Evolutionary conservation across 1,140 invertebrate species (phyloP), one percentile per base, ranked within the genome.

Genomic region (Spodoptera litura): DNA sequence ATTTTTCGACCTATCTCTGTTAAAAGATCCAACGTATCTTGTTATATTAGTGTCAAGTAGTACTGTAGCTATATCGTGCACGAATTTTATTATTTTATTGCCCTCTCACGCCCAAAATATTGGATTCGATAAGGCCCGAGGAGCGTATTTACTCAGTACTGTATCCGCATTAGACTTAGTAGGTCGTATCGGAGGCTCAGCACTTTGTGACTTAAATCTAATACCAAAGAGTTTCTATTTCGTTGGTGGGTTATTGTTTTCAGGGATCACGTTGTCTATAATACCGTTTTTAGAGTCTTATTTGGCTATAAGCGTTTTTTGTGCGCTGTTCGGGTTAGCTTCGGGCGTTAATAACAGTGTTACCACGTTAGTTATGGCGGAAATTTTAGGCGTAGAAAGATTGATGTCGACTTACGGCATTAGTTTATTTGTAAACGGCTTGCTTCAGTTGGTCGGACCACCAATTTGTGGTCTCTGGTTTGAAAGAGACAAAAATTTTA

Each of bases 261-360:
- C 97, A 0, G 97, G 97, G 0, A 88, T 98, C 56, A 96, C 96
- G 0, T 89, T 98, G 73, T 95, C 96, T 0, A 86, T 96, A 0
- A 87, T 98, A 38, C 97, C 97, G 1, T 95, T 97, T 75, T 95
- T 96, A 0, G 89, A 88, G 0, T 94, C 93, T 12, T 96, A 96
- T 88, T 77, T 89, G 0, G 88, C 92, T 25, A 94, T 98, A 6
- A 96, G 96, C 62, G 91, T 96, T 15, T 96, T 96, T 85, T 98
- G 97, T 86, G 95, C 96, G 1, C 85, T 97, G 1, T 98, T 98
- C 85, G 97, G 97, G 0, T 88, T 98, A 0, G 96, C 97, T 3
- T 98, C 97, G 0, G 97, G 97, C 2, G 95, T 96, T n/a, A 98
- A 98, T 91, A 97, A 98, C 2, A 97, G 97, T 13, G 96, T 98